Evolutionary conservation across 1,140 invertebrate genomes (phyloP).

Genomic region (Protaetia brevitarsis): DNA sequence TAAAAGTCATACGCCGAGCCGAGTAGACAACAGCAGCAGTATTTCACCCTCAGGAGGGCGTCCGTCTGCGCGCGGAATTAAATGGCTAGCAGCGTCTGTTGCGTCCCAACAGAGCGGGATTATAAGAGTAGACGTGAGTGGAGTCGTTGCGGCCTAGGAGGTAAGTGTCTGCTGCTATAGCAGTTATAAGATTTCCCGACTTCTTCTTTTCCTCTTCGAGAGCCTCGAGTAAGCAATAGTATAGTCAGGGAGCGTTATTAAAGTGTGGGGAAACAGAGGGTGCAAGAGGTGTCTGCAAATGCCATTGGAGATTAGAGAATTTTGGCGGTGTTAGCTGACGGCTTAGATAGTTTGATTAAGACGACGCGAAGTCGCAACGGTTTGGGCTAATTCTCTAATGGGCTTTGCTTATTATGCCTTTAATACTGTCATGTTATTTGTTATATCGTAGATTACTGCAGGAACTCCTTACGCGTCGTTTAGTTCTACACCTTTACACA

Average conservation of each 20-base stretch:
- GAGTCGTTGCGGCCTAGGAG: no score
- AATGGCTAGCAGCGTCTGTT: neutral
- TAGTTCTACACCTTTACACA: no score
- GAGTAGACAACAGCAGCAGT: neutral
- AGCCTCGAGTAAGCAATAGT: no score
- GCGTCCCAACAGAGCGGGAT: neutral
- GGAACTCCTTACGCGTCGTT: no score
- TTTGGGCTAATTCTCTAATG: no score
- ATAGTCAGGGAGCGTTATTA: neutral
- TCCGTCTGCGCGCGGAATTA: neutral
- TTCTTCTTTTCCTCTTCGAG: neutral
- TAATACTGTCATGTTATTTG: no score
- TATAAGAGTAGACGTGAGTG: neutral
- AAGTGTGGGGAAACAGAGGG: no score
- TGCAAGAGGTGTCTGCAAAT: no score
- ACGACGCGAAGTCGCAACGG: no score
- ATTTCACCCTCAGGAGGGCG: neutral
- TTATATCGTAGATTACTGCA: no score
- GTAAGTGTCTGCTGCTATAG: no score
- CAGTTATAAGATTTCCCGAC: conserved; percentile 2
- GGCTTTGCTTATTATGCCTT: no score
- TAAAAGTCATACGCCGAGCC: conserved; percentile 8
- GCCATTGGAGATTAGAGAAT: neutral
- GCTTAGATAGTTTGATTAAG: conserved; percentile 13
- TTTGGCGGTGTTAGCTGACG: conserved; percentile 7